Percentiles rank a stretch among this genome's conserved stretches.
Evolutionary conservation across 1,140 invertebrate genomes (phyloP).

Genomic region (Apis cerana): DNA sequence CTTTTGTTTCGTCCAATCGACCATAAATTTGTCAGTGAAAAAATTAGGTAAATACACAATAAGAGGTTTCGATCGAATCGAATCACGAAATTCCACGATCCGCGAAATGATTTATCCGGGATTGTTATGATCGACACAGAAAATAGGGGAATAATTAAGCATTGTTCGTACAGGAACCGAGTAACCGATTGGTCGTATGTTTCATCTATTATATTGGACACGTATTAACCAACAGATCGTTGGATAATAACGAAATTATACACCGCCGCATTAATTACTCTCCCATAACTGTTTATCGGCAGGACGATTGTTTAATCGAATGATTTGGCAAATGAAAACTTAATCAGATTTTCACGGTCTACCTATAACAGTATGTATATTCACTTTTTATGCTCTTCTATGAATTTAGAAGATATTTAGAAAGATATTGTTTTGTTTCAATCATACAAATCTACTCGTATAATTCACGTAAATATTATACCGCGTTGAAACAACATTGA

Average conservation of each 20-base stretch:
- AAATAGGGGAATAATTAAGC: conserved; percentile 19
- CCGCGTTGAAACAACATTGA: not conserved
- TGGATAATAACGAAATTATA: conserved; percentile 49
- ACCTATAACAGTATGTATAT: not conserved
- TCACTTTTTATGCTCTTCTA: not conserved
- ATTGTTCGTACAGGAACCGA: not conserved
- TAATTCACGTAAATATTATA: not conserved
- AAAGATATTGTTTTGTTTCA: not conserved
- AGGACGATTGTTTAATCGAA: conserved; percentile 43
- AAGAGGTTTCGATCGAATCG: not conserved
- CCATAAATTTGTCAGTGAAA: not conserved
- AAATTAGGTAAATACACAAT: not conserved
- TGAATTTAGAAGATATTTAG: not conserved
- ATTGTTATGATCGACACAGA: not conserved
- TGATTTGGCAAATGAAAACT: conserved; percentile 45
- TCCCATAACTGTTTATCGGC: conserved; percentile 20
- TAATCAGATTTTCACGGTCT: conserved; percentile 24
- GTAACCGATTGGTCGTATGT: conserved; percentile 27
- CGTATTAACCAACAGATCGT: conserved; percentile 40
- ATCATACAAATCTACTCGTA: not conserved
- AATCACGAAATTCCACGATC: not conserved
- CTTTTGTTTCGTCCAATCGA: not conserved
- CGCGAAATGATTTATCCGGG: not conserved
- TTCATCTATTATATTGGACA: conserved; percentile 32
- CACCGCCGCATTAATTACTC: conserved; percentile 42